phyloP scores from a whole-genome alignment of 1,140 invertebrate species.

The Drosophila ironensis region DNA sequence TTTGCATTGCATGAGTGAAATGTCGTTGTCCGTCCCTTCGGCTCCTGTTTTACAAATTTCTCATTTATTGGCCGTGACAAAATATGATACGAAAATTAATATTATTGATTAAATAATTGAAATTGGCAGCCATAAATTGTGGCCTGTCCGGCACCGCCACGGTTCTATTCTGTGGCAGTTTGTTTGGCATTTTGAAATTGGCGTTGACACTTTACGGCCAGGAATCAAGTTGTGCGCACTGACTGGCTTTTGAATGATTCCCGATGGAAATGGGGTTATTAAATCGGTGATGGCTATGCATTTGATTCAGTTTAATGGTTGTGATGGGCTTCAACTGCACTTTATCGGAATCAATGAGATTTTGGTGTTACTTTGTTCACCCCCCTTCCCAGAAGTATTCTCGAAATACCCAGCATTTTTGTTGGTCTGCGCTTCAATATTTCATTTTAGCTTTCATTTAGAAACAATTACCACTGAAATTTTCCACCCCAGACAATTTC shows the following conservation, averaged over 20 bases:
- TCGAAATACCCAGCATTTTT: neutral
- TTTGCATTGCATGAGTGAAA: constrained; percentile 63
- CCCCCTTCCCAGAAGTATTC: neutral
- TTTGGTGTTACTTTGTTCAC: neutral
- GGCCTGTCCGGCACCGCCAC: neutral
- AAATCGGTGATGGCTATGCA: constrained; percentile 11
- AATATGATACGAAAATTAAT: constrained; percentile 82
- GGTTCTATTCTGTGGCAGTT: constrained; percentile 29
- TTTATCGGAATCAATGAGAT: neutral
- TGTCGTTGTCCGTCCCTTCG: constrained; percentile 52
- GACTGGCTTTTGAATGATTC: constrained; percentile 15
- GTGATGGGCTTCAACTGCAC: no score
- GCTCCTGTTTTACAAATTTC: constrained; percentile 74
- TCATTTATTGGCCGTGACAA: constrained; percentile 79
- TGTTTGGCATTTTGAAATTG: constrained; percentile 33
- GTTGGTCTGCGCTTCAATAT: neutral
- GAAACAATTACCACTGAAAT: constrained; percentile 27
- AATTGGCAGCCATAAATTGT: constrained; percentile 64
- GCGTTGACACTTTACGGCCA: constrained; percentile 44
- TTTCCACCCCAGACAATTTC: constrained; percentile 26
- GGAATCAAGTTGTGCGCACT: constrained; percentile 3
- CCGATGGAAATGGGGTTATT: constrained; percentile 24
- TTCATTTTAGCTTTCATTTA: constrained; percentile 31
- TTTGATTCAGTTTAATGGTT: neutral
- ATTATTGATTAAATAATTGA: constrained; percentile 82